These are phyloP conservation scores for Nycticryphes semicollaris DNA, from an alignment of 2,113 vertebrate genomes.

Conservation along the genomic window DNA sequence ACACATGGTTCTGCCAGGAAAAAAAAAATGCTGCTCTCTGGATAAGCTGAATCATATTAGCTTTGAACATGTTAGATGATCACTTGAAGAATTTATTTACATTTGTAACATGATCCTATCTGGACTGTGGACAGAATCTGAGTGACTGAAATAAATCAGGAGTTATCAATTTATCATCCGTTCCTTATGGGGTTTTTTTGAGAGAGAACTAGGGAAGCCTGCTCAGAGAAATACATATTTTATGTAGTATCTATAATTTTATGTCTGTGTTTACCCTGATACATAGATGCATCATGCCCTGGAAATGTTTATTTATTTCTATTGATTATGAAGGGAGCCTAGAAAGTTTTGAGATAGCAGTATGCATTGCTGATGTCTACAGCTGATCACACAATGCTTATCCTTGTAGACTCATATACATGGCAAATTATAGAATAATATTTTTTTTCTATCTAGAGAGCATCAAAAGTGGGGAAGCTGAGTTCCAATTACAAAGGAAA, in stretches of 20 bases:
- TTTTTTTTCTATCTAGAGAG: not conserved
- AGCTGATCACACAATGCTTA: not conserved
- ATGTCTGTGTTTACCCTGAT: not conserved
- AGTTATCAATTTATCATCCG: not conserved
- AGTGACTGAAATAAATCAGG: not conserved
- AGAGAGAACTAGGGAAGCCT: not conserved
- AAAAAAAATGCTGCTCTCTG: not conserved
- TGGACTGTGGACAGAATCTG: not conserved
- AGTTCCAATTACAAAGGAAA: not conserved
- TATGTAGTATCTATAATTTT: not conserved
- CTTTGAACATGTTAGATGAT: conserved; percentile 26
- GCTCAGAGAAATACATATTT: not conserved
- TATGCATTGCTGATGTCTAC: not conserved
- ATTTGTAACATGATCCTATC: not conserved
- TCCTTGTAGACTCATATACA: not conserved
- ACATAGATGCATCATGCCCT: not conserved
- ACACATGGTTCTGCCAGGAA: conserved; percentile 54
- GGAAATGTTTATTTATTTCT: not conserved
- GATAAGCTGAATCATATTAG: conserved; percentile 43
- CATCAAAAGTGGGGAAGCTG: not conserved
- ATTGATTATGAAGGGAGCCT: not conserved
- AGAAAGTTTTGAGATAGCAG: not conserved
- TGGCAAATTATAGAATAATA: not conserved
- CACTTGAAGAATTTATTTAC: not conserved
- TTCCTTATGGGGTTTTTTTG: not conserved